Evolutionary conservation across 2,888 invertebrate species (phyloP).

Genomic region (Lithodes maja): DNA sequence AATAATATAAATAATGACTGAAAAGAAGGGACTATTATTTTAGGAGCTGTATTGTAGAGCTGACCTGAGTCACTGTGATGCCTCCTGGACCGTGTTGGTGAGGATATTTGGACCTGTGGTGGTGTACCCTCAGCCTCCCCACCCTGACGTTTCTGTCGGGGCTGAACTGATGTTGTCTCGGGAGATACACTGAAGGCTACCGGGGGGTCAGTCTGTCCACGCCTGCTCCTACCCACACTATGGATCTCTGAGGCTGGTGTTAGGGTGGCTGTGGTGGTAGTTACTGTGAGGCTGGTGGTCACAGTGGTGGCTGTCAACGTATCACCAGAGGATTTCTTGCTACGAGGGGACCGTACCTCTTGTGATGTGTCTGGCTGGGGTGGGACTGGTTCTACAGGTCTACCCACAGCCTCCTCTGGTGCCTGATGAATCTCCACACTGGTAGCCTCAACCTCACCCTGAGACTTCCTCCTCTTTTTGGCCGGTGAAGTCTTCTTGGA

Average conservation of each 20-base stretch:
- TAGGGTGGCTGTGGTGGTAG: conserved; percentile 26
- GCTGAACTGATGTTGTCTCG: neutral
- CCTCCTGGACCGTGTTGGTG: conserved; percentile 41
- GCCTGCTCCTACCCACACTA: conserved; percentile 28
- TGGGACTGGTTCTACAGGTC: neutral
- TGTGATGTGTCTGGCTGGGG: neutral
- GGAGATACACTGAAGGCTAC: conserved; percentile 20
- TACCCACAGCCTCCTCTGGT: neutral
- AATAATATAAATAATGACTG: too few relatives aligned
- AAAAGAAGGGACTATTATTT: too few relatives aligned
- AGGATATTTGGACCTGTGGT: conserved; percentile 27
- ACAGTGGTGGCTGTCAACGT: neutral
- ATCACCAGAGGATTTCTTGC: conserved; percentile 32
- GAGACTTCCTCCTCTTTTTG: conserved; percentile 55
- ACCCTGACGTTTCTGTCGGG: conserved; percentile 25
- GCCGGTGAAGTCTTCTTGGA: conserved; percentile 26
- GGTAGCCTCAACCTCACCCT: conserved; percentile 35
- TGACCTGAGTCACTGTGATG: conserved; percentile 9
- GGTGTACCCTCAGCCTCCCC: conserved; percentile 22
- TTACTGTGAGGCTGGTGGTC: neutral
- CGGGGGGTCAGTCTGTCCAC: conserved; percentile 28
- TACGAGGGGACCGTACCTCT: neutral
- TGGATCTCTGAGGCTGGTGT: conserved; percentile 11
- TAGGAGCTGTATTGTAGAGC: too few relatives aligned
- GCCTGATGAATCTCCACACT: neutral